A percentile compares a stretch with the other conserved stretches of the same genome.
Conservation (phyloP, 2,113 vertebrate genomes). For the Petrocephalus zakoni region DNA sequence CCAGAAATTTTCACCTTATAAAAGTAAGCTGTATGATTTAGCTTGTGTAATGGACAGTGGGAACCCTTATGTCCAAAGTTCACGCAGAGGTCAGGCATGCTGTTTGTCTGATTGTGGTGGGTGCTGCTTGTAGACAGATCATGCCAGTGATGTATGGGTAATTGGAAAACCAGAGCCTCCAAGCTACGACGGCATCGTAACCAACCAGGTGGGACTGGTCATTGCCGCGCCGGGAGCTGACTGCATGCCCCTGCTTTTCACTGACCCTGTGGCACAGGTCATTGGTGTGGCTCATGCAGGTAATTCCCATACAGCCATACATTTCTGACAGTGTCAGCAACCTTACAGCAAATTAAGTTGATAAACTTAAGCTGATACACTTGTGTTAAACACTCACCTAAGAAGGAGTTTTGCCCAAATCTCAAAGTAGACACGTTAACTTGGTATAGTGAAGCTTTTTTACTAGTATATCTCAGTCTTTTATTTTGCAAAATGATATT, state of each 20-base stretch:
- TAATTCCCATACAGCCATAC: constrained; percentile 37
- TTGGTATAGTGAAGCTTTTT: neutral
- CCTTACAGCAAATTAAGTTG: neutral
- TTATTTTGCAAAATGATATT: constrained; percentile 11
- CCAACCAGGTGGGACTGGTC: constrained; percentile 65
- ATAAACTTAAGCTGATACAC: neutral
- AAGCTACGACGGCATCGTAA: constrained; percentile 81
- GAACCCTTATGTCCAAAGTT: neutral
- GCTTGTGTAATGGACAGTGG: neutral
- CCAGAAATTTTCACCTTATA: constrained; percentile 59
- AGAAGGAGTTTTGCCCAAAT: neutral
- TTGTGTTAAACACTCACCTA: neutral
- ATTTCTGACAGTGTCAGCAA: neutral
- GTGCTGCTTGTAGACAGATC: constrained; percentile 58
- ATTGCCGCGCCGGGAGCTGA: constrained; percentile 85
- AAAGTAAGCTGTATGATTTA: constrained; percentile 64
- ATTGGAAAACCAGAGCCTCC: constrained; percentile 71
- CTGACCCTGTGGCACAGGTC: constrained; percentile 76
- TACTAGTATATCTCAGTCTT: neutral
- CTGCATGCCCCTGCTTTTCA: constrained; percentile 84
- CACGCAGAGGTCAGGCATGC: neutral
- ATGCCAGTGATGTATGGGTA: constrained; percentile 71
- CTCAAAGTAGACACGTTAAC: neutral
- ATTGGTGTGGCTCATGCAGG: constrained; percentile 88
- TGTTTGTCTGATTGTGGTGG: constrained; percentile 4